A percentile compares a stretch with the other conserved stretches of the same genome.
phyloP scores from a whole-genome alignment of 2,113 vertebrate genomes.

The Ochotona curzoniae region DNA sequence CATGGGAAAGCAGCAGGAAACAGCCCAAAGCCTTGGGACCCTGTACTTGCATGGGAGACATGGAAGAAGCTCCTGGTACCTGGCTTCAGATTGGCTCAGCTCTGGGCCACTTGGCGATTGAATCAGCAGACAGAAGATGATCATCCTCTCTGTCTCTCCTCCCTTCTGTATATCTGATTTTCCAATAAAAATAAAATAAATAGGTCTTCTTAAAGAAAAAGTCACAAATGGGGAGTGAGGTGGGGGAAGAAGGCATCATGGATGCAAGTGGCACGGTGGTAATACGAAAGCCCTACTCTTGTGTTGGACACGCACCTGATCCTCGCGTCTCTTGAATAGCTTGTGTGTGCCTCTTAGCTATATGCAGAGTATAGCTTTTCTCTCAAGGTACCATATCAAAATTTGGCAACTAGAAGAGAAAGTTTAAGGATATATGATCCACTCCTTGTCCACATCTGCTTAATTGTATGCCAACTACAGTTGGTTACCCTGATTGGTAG shows the following conservation, averaged over 20 bases:
- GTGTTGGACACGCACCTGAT: constrained; percentile 69
- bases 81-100: too few relatives aligned
- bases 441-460: constrained; percentile 34
- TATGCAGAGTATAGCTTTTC: constrained; percentile 72
- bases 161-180: too few relatives aligned
- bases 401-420: not conserved
- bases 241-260: not conserved
- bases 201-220: too few relatives aligned
- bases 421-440: constrained; percentile 5
- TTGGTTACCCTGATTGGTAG: constrained; percentile 55
- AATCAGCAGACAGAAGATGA: too few relatives aligned
- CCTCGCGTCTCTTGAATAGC: constrained; percentile 75
- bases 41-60: too few relatives aligned
- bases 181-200: too few relatives aligned
- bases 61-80: too few relatives aligned
- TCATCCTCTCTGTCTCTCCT: too few relatives aligned
- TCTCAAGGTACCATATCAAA: not conserved
- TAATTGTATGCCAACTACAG: constrained; percentile 57
- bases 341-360: constrained; percentile 75
- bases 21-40: too few relatives aligned
- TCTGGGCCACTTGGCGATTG: too few relatives aligned
- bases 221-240: too few relatives aligned
- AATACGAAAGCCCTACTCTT: constrained; percentile 56
- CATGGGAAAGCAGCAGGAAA: too few relatives aligned
- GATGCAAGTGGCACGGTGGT: not conserved